Evolutionary conservation across 2,797 vertebrate genomes (phyloP).

Genomic region (Momotus momota): DNA sequence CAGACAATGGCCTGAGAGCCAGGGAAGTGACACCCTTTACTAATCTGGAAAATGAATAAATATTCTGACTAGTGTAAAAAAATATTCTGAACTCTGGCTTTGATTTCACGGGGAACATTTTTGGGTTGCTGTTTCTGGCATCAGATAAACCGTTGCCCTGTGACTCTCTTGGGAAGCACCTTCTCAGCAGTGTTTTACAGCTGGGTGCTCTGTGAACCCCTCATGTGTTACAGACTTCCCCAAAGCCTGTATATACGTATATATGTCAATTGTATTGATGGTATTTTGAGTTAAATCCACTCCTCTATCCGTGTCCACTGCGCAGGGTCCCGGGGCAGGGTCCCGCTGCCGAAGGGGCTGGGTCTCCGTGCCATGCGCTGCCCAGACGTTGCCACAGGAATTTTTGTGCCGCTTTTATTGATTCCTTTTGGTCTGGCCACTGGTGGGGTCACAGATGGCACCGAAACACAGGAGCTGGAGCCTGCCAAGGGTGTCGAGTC

Average conservation of each 20-base stretch:
- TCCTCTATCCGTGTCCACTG: background rate
- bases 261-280: background rate
- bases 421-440: background rate
- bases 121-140: background rate
- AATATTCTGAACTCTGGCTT: background rate
- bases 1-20: background rate
- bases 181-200: background rate
- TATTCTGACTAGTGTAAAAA: background rate
- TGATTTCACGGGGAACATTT: background rate
- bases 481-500: rapidly evolving
- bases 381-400: background rate
- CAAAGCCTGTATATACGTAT: background rate
- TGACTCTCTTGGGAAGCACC: background rate
- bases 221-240: background rate
- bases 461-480: background rate
- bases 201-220: background rate
- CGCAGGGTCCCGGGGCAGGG: background rate
- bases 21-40: background rate
- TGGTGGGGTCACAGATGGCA: background rate
- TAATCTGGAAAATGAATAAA: conserved; percentile 3
- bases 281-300: background rate
- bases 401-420: background rate
- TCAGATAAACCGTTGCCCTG: background rate
- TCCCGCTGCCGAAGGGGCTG: background rate
- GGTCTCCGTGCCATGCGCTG: rapidly evolving